Percentiles rank a stretch among this genome's conserved stretches.
phyloP scores from a whole-genome alignment of 2,888 invertebrate species.

The Microctonus hyperodae region DNA sequence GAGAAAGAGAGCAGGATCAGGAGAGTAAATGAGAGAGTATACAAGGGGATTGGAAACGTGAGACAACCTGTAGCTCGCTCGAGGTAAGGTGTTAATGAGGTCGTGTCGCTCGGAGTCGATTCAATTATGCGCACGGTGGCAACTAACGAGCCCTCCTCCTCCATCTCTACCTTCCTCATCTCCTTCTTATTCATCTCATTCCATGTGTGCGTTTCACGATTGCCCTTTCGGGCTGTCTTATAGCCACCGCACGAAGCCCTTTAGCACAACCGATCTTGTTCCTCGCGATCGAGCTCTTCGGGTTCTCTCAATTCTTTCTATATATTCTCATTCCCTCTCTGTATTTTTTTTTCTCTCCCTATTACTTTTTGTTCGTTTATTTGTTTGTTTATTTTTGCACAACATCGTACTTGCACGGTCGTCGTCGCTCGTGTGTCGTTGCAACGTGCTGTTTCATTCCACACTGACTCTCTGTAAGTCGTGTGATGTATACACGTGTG shows the following conservation, averaged over 20 bases:
- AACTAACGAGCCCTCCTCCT: constrained; percentile 55
- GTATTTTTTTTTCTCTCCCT: constrained; percentile 22
- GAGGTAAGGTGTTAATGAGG: constrained; percentile 63
- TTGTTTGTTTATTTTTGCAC: constrained; percentile 21
- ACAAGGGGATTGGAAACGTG: constrained; percentile 50
- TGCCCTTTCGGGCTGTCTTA: constrained; percentile 53
- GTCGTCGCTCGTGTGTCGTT: constrained; percentile 34
- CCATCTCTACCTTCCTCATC: not conserved
- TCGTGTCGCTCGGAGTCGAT: constrained; percentile 63
- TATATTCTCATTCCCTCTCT: constrained; percentile 4
- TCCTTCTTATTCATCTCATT: not conserved
- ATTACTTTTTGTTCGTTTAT: constrained; percentile 6
- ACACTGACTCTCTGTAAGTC: too few relatives aligned
- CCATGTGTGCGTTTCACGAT: constrained; percentile 37
- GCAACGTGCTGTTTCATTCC: constrained; percentile 34
- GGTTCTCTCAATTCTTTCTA: not conserved
- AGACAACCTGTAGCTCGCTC: constrained; percentile 60
- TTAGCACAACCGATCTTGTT: constrained; percentile 41
- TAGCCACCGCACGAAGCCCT: constrained; percentile 48
- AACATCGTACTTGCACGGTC: constrained; percentile 2
- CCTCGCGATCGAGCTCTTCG: constrained; percentile 13
- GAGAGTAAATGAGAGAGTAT: too few relatives aligned
- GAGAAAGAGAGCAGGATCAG: constrained; percentile 16
- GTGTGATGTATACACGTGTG: not conserved
- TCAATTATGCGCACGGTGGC: constrained; percentile 61